These are phyloP conservation scores for Oreocharis arfaki DNA, from an alignment of 2,113 vertebrate species.

Conservation along the genomic window DNA sequence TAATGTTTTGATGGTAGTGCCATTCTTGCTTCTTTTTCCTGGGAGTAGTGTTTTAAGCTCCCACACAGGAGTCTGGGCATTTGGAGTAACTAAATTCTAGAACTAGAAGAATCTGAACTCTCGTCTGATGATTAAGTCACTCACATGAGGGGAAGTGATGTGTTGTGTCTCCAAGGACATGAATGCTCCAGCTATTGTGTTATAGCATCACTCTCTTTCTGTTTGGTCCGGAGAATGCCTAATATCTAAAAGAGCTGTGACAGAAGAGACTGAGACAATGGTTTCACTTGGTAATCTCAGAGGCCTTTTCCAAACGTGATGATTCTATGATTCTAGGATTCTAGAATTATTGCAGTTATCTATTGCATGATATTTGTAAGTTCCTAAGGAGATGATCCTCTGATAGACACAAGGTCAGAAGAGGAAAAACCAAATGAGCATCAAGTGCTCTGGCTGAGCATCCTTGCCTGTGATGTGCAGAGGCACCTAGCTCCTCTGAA, in stretches of 20 bases:
- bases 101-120: neutral
- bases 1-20: neutral
- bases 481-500: neutral
- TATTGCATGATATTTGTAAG: neutral
- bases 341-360: neutral
- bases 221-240: neutral
- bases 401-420: neutral
- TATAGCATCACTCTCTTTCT: neutral
- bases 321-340: neutral
- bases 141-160: neutral
- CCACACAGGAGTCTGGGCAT: neutral
- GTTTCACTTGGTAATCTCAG: accelerated
- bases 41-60: neutral
- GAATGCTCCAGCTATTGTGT: neutral
- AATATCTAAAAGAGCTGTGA: neutral
- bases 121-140: neutral
- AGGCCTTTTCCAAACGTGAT: neutral
- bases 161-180: neutral
- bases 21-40: neutral
- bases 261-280: neutral
- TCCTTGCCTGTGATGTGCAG: neutral
- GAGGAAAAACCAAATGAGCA: neutral
- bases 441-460: neutral
- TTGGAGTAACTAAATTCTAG: neutral
- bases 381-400: neutral